Base-by-base conservation (phyloP, 2,797 vertebrate species). In the Anguilla anguilla region DNA sequence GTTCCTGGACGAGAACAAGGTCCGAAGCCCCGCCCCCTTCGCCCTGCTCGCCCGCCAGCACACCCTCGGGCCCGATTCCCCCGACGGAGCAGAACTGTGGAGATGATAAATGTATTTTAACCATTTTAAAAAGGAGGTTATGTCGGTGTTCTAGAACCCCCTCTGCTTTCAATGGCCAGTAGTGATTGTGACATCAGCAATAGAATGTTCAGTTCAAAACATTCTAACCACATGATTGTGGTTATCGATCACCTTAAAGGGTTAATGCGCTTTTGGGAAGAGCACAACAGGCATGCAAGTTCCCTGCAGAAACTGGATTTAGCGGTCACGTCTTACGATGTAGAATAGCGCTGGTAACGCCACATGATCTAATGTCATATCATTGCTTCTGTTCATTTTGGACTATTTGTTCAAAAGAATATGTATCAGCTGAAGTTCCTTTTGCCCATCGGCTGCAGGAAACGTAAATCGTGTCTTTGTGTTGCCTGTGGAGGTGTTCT, bases 1-100 rank as follows among this genome's bases (percentile, higher is more conserved):
- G 93, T 99, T 99, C 93, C 93, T 99, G 94, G 98, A 99, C 93
- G 98, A 99, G 94, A 99, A 99, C 93, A 99, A 99, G 97, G 98
- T 98, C 84, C 89, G n/a, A 9, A 28, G 43, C n/a, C 82, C 51
- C 43, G 6, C 3, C 35, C 6, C 6, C 74, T 39, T 7, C 35
- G 6, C 74, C 25, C 25, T 1, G 28, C 28, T 11, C 59, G 19
- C 59, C 22, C 3, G 59, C 19, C 59, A 25, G 22, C 22, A 17
- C 22, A 19, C 19, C 59, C 17, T 59, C 2, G 9, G 55, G 55
- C 7, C 55, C 15, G 57, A 15, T 59, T 59, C 15, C 57, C 15
- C 19, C 17, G 57, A 59, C 1, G 19, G 57, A 19, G 57, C 57
- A 59, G 3, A 19, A 22, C 57, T 59, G 57, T 59, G 17, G 59